These are phyloP conservation scores for Heterodera schachtii DNA, from an alignment of 1,140 invertebrate genomes.

Conservation along the genomic window DNA sequence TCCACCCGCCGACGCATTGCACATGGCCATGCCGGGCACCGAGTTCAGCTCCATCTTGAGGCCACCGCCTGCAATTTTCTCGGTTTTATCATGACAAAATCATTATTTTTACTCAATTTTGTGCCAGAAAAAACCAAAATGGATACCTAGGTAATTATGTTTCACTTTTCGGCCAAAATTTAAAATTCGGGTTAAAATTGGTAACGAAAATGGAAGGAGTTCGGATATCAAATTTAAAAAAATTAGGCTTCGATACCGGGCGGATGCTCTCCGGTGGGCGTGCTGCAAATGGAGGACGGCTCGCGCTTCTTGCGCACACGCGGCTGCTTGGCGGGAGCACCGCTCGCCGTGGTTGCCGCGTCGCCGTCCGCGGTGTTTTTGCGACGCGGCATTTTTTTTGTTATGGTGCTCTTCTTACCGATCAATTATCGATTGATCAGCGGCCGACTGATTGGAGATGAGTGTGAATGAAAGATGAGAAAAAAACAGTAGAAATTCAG, in stretches of 20 bases:
- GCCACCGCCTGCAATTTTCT: not conserved
- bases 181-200: too few species aligned
- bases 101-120: too few species aligned
- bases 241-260: not conserved
- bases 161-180: too few species aligned
- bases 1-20: conserved; percentile 3
- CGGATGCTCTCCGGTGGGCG: conserved; percentile 18
- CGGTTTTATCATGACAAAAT: too few species aligned
- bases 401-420: not conserved
- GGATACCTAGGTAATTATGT: too few species aligned
- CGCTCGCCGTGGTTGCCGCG: conserved; percentile 13
- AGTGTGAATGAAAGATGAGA: too few species aligned
- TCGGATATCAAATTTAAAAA: too few species aligned
- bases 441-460: too few species aligned
- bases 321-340: conserved; percentile 24
- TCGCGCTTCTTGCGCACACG: conserved; percentile 44
- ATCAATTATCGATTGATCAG: not conserved
- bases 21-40: not conserved
- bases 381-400: conserved; percentile 27
- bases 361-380: conserved; percentile 16
- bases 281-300: conserved; percentile 28
- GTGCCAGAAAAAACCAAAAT: too few species aligned
- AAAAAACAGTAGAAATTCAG: not conserved
- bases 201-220: not conserved
- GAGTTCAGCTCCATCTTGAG: conserved; percentile 33